phyloP scores from a whole-genome alignment of 2,888 invertebrate species.

The Choreutis nemorana region DNA sequence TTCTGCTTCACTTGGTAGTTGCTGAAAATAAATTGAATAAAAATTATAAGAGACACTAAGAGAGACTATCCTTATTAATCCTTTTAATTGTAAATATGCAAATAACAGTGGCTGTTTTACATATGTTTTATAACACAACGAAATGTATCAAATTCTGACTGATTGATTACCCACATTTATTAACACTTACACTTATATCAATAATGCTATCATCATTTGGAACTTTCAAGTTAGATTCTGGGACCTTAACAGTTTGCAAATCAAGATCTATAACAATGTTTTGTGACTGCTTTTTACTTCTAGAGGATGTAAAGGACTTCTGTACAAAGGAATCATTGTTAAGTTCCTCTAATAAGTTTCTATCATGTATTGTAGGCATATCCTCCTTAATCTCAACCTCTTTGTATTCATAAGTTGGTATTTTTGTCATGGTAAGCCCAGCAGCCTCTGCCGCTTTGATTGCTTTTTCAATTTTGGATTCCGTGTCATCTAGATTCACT shows the following conservation, averaged over 20 bases:
- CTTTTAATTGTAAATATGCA: too few relatives aligned
- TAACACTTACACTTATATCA: slow-evolving; percentile 69
- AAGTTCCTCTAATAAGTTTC: slow-evolving; percentile 71
- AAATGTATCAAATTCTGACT: too few relatives aligned
- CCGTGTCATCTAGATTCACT: slow-evolving; percentile 44
- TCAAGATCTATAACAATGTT: slow-evolving; percentile 79
- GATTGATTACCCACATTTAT: not conserved
- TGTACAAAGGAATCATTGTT: slow-evolving; percentile 75
- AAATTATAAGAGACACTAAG: too few relatives aligned
- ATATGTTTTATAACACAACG: slow-evolving; percentile 3
- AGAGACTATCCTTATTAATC: too few relatives aligned
- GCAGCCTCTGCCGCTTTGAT: slow-evolving; percentile 60
- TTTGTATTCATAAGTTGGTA: slow-evolving; percentile 57
- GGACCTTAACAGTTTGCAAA: slow-evolving; percentile 74
- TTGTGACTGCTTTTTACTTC: slow-evolving; percentile 69
- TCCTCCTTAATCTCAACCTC: slow-evolving; percentile 55
- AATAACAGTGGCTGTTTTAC: not conserved
- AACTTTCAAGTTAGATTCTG: slow-evolving; percentile 56
- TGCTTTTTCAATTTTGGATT: slow-evolving; percentile 51
- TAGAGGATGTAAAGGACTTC: slow-evolving; percentile 65
- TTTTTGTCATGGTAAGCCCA: slow-evolving; percentile 56
- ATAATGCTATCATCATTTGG: slow-evolving; percentile 69
- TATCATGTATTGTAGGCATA: slow-evolving; percentile 62
- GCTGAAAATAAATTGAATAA: too few relatives aligned
- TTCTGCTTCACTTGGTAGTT: slow-evolving; percentile 72